Conservation (phyloP, 2,113 vertebrate genomes). For the Aegithalos caudatus region DNA sequence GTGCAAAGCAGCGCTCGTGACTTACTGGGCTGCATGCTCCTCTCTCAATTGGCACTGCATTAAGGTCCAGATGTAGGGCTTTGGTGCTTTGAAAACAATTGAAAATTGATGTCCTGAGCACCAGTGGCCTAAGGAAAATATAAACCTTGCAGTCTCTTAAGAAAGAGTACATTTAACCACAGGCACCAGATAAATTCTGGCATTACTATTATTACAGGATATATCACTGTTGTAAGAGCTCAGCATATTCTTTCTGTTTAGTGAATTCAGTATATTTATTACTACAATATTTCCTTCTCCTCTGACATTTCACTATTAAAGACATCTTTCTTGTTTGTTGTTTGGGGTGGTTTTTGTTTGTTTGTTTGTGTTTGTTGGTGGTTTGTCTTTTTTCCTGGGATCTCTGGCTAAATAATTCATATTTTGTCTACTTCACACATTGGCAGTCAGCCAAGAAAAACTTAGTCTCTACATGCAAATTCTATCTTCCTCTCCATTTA, state of each 20-base stretch:
- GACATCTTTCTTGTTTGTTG: background rate
- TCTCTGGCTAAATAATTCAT: background rate
- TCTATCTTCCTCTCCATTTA: background rate
- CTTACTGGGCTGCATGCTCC: background rate
- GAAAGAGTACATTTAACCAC: background rate
- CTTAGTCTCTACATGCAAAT: background rate
- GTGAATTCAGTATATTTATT: background rate
- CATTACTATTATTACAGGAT: background rate
- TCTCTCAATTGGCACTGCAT: background rate
- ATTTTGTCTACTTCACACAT: background rate
- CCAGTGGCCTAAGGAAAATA: background rate
- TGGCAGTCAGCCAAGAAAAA: background rate
- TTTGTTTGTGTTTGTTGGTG: background rate
- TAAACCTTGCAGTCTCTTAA: background rate
- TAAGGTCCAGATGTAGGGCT: background rate
- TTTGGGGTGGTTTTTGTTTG: background rate
- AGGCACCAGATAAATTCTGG: background rate
- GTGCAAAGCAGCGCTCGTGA: background rate
- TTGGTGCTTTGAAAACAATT: background rate
- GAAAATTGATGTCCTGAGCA: background rate
- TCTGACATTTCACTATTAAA: constrained; percentile 40
- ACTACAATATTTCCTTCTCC: background rate
- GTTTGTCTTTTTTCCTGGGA: background rate
- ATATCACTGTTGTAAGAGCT: background rate
- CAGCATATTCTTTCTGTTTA: background rate